These are phyloP conservation scores for Panurus biarmicus DNA, from an alignment of 2,113 vertebrate genomes.

Conservation along the genomic window DNA sequence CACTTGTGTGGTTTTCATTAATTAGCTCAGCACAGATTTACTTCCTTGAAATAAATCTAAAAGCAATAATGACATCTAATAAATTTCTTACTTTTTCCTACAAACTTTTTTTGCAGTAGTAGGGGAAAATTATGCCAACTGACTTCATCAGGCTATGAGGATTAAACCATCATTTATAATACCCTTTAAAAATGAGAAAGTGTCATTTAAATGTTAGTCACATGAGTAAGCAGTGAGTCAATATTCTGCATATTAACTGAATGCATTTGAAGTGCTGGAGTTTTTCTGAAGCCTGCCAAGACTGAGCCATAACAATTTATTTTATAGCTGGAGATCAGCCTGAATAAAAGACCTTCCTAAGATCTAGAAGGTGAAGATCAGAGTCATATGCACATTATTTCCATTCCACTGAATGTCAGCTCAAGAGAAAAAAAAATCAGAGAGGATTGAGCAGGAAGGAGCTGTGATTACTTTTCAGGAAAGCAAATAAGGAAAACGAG, in stretches of 20 bases:
- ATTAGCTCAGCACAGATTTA: not conserved
- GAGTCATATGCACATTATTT: not conserved
- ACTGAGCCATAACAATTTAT: not conserved
- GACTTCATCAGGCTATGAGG: not conserved
- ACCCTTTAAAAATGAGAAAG: not conserved
- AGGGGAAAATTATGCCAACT: not conserved
- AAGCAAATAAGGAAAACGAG: not conserved
- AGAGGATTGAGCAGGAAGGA: not conserved
- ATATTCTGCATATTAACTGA: constrained; percentile 12
- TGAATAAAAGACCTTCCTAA: not conserved
- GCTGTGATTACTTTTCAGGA: not conserved
- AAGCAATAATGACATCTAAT: not conserved
- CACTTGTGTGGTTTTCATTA: not conserved
- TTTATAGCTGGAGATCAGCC: not conserved
- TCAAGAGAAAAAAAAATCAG: not conserved
- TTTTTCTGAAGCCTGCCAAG: constrained; percentile 1
- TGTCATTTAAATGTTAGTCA: not conserved
- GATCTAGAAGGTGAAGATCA: not conserved
- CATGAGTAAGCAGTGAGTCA: not conserved
- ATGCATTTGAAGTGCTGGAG: not conserved
- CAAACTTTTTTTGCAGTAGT: not conserved
- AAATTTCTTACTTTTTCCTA: not conserved
- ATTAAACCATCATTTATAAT: not conserved
- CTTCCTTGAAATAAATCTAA: not conserved
- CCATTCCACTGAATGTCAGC: not conserved